Base-by-base conservation (phyloP, 2,888 invertebrate genomes). In the Pyralis farinalis region DNA sequence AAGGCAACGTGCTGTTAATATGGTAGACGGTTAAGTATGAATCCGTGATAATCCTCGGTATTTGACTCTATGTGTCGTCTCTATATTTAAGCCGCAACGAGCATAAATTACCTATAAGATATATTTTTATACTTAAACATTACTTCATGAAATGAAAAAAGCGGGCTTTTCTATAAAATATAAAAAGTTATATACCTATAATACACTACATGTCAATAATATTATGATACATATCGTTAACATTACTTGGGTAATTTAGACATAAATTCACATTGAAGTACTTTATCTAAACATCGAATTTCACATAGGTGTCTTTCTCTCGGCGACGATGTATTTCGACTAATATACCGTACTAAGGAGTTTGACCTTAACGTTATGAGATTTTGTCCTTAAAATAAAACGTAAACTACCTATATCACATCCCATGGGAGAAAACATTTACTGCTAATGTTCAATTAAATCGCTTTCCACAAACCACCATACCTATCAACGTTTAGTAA, bases 351-450 rank as follows among this genome's bases (percentile, higher is more conserved):
- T 67, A 64, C 47, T 46, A 58, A 64, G 52, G 52, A 53, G 58
- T 61, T 63, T 59, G 57, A 55, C 50, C 70, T 71, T 74, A 72
- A 53, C 29, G 49, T 61, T 71, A 73, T 71, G 83, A 85, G 81
- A 83, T 85, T 84, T 70, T 64, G 64, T 65, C 69, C 75, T 74
- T 78, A 79, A 47, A 66, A 55, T 72, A 75, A 72, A 72, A 71
- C 57, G 65, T 62, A 66, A 63, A 69, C 75, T 75, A 75, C 74
- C 71, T 80, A 83, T 85, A 87, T 86, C 87, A 87, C 87, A 83
- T 84, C 70, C 60, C 63, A 74, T 80, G 71, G 78, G 60, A 67
- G 70, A 62, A 71, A 71, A 71, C 70, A 79, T 82, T 79, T 70
- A 80, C 78, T 72, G n/a, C n/a, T n/a, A n/a, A n/a, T n/a, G 72